Evolutionary conservation across 2,888 invertebrate genomes (phyloP).

Genomic region (Teinopalpus imperialis): DNA sequence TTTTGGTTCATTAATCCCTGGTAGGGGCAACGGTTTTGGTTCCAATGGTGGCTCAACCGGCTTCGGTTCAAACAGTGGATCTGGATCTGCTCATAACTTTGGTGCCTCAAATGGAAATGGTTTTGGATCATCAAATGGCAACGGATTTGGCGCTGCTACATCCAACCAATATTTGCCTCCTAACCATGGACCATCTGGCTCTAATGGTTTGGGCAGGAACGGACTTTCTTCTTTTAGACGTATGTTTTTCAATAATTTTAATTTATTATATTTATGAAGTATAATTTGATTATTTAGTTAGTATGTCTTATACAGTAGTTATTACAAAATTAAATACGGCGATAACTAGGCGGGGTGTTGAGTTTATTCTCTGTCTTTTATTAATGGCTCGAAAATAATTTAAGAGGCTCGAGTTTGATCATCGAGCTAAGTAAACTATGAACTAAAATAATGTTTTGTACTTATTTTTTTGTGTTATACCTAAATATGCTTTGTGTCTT

Average conservation of each 20-base stretch:
- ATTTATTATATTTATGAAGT: too few species aligned
- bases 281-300: too few species aligned
- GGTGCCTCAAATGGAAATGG: constrained; percentile 28
- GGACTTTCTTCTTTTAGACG: constrained; percentile 32
- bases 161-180: constrained; percentile 72
- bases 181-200: constrained; percentile 48
- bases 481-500: too few species aligned
- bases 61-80: constrained; percentile 35
- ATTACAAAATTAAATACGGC: too few species aligned
- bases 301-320: too few species aligned
- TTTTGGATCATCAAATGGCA: constrained; percentile 30
- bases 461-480: too few species aligned
- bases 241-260: constrained; percentile 11
- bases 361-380: too few species aligned
- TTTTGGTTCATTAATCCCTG: constrained; percentile 23
- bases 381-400: too few species aligned
- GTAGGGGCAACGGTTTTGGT: constrained; percentile 27
- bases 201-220: constrained; percentile 31
- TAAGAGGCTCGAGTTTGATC: too few species aligned
- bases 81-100: constrained; percentile 25
- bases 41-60: constrained; percentile 34
- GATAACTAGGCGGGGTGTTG: too few species aligned
- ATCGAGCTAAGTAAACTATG: too few species aligned
- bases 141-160: constrained; percentile 48
- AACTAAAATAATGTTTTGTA: too few species aligned